Base-by-base conservation (phyloP, 2,888 invertebrate species). In the Cataglyphis altisquamis region DNA sequence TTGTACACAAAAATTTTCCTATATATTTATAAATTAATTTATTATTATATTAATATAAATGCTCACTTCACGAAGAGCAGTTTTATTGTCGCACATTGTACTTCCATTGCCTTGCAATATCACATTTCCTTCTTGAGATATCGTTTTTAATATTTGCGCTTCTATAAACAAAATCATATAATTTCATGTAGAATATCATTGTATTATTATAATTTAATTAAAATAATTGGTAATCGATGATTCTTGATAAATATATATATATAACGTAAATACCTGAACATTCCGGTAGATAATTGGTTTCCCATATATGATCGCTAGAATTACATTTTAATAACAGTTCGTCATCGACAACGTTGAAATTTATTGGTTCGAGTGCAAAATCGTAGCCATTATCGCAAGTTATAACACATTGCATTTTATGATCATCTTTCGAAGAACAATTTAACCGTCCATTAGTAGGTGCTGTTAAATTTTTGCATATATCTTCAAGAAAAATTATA, bases 381-480 rank as follows among this genome's bases (percentile, higher is more conserved):
- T 95, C 96, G 90, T 96, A 97, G 0, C 97, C 97, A 77, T 96
- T 95, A 70, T 96, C 94, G 90, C 97, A 97, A 10, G 95, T 95
- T 32, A 97, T 92, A 5, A 95, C 94, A 90, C 97, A 97, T 84
- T 95, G 94, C 0, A 95, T 95, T 8, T 94, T 95, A 12, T 94
- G 94, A 1, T 73, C 75, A 0, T 92, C 91, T n/a, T 93, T 93
- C 62, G 94, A 94, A 0, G 94, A 94, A 87, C 96, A 96, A 64
- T 95, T 94, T 1, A 95, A 91, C 55, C 94, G 92, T 1, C 96
- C 96, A 87, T 96, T 95, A 8, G 93, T 87, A 0, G 96, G 95
- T n/a, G 95, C 93, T 3, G 93, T 91, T 1, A 95, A 94, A 41
- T 95, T 93, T 75, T 95, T 92, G 86, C 96, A 96, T 1, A 91